Percentiles rank a stretch among this genome's conserved stretches.
These are phyloP conservation scores for Pinna nobilis DNA, from an alignment of 1,140 invertebrate genomes.

Conservation along the genomic window DNA sequence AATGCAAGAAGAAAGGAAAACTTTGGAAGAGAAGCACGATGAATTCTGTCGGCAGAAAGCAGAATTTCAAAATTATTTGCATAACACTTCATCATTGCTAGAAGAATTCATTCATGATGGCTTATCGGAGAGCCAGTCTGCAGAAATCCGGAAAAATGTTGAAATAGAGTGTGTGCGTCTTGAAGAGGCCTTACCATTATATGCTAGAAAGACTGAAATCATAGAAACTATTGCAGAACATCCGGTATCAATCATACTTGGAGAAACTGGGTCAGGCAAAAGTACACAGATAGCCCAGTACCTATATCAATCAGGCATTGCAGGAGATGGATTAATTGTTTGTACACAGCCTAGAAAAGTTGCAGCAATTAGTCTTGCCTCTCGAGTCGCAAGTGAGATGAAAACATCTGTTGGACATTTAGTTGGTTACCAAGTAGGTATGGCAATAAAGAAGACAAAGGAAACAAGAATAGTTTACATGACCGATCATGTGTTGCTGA, in stretches of 20 bases:
- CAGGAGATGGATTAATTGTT: conserved; percentile 83
- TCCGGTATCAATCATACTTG: conserved; percentile 87
- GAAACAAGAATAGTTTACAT: conserved; percentile 92
- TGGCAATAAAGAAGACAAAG: conserved; percentile 82
- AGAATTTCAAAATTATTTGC: conserved; percentile 48
- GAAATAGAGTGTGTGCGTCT: conserved; percentile 60
- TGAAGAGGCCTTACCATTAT: conserved; percentile 62
- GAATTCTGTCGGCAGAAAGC: conserved; percentile 54
- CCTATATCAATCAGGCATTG: conserved; percentile 73
- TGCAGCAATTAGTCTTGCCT: conserved; percentile 68
- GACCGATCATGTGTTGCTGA: conserved; percentile 97
- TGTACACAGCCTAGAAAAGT: conserved; percentile 76
- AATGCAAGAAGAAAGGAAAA: conserved; percentile 25
- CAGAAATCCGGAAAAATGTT: conserved; percentile 46
- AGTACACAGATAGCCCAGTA: conserved; percentile 71
- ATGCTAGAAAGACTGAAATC: conserved; percentile 62
- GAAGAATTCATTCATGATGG: conserved; percentile 16
- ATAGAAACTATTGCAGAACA: conserved; percentile 51
- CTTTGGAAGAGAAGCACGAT: conserved; percentile 52
- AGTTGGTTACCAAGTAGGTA: conserved; percentile 79
- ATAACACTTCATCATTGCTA: conserved; percentile 33
- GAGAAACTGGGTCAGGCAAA: conserved; percentile 95
- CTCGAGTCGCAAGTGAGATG: conserved; percentile 67
- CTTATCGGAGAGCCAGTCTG: conserved; percentile 35
- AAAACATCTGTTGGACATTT: conserved; percentile 55